Percentiles rank a stretch among this genome's conserved stretches.
Conservation (phyloP, 2,797 vertebrate genomes). For the Ciconia nigra region DNA sequence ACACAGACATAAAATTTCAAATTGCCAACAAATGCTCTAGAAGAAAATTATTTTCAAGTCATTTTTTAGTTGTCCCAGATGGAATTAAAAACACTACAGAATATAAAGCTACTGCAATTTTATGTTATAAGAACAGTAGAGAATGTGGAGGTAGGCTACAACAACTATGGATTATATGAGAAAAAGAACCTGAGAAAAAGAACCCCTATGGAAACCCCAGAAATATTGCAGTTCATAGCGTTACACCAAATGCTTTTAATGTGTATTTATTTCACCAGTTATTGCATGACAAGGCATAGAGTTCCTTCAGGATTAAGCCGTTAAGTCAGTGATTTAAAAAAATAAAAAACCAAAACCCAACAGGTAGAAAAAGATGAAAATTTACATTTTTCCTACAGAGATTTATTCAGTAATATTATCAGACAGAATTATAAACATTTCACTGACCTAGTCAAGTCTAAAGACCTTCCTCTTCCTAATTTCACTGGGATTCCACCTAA, state of each 20-base stretch:
- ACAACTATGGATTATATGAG: background rate
- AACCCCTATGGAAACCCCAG: background rate
- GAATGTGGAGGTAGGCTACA: background rate
- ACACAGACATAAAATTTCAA: background rate
- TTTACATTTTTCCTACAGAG: background rate
- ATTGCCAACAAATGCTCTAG: background rate
- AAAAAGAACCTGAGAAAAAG: background rate
- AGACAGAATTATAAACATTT: constrained; percentile 12
- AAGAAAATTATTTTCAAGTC: background rate
- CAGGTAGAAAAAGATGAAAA: background rate
- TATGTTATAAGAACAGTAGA: background rate
- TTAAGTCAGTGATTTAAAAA: background rate
- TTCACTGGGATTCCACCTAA: background rate
- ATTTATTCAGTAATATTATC: background rate
- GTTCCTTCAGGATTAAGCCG: background rate
- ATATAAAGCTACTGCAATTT: background rate
- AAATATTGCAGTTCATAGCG: background rate
- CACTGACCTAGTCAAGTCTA: constrained; percentile 6
- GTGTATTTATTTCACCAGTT: background rate
- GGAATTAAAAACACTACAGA: background rate
- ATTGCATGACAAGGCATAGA: background rate
- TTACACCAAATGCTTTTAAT: background rate
- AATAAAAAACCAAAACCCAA: no score
- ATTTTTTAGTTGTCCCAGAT: background rate
- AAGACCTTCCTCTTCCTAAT: constrained; percentile 1